A percentile compares a stretch with the other conserved stretches of the same genome.
phyloP scores from a whole-genome alignment of 2,113 vertebrate species.

The Hippoglossus stenolepis region DNA sequence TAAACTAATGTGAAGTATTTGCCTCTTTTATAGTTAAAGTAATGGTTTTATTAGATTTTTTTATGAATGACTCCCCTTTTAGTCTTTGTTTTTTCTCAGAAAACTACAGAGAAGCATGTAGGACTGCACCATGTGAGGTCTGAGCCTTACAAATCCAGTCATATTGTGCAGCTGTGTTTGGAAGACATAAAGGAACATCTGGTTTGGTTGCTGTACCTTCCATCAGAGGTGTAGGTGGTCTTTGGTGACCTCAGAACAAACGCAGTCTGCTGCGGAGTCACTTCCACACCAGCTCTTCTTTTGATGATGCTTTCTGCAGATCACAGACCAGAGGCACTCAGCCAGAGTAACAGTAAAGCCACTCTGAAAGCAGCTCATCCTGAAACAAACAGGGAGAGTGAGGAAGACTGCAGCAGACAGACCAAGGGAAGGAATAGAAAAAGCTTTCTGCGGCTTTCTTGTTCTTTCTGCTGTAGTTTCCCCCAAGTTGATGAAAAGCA shows the following conservation, averaged over 20 bases:
- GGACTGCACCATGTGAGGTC: background rate
- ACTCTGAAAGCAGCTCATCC: constrained; percentile 11
- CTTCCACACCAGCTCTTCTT: constrained; percentile 27
- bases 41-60: too few species aligned
- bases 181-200: background rate
- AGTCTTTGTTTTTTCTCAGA: background rate
- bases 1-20: too few species aligned
- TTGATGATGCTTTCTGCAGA: constrained; percentile 59
- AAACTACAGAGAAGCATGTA: too few species aligned
- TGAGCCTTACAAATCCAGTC: background rate
- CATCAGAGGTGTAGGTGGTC: background rate
- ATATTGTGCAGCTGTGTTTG: constrained; percentile 3
- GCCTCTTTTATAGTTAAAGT: too few species aligned
- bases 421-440: too few species aligned
- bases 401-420: background rate
- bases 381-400: constrained; percentile 2
- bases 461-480: background rate
- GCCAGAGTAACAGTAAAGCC: background rate
- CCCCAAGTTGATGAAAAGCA: background rate
- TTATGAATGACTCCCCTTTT: too few species aligned
- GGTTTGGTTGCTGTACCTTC: constrained; percentile 1
- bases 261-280: constrained; percentile 10
- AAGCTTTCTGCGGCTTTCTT: too few species aligned
- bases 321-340: constrained; percentile 46
- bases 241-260: constrained; percentile 32